phyloP scores from a whole-genome alignment of 2,888 invertebrate genomes.

The Onthophagus sagittarius region DNA sequence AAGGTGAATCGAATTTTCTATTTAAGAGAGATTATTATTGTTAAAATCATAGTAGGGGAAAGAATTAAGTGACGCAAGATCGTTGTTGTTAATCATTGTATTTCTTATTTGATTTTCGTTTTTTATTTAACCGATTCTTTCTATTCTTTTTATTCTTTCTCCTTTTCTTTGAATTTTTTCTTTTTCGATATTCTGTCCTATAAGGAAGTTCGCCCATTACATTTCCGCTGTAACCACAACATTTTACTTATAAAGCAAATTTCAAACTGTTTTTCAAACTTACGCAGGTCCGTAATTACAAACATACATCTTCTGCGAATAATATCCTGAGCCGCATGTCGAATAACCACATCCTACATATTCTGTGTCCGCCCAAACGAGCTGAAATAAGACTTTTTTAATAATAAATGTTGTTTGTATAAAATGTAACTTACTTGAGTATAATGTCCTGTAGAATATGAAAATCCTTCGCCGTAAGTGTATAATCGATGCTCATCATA shows the following conservation, averaged over 20 bases:
- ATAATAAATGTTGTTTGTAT: not conserved
- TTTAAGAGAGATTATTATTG: not conserved
- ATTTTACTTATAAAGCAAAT: not conserved
- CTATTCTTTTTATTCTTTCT: not conserved
- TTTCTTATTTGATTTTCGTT: too few relatives aligned
- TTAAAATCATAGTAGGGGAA: not conserved
- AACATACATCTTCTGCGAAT: conserved; percentile 7
- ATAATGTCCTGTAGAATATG: conserved; percentile 11
- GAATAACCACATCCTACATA: conserved; percentile 18
- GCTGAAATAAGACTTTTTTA: not conserved
- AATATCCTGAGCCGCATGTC: not conserved
- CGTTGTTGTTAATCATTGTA: too few relatives aligned
- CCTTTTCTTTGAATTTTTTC: too few relatives aligned
- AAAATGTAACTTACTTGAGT: conserved; percentile 13
- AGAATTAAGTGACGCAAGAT: not conserved
- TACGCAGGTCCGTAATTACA: conserved; percentile 22
- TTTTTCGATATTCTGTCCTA: not conserved
- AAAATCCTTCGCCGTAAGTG: not conserved
- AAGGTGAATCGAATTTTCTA: not conserved
- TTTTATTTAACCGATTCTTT: not conserved
- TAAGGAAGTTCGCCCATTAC: not conserved
- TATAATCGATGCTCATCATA: conserved; percentile 8
- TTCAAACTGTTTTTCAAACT: not conserved
- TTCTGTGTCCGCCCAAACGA: conserved; percentile 15
- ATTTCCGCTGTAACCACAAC: not conserved